A percentile compares a stretch with the other conserved stretches of the same genome.
Evolutionary conservation across 2,888 invertebrate species (phyloP).

Genomic region (Dasysyrphus tricinctus): DNA sequence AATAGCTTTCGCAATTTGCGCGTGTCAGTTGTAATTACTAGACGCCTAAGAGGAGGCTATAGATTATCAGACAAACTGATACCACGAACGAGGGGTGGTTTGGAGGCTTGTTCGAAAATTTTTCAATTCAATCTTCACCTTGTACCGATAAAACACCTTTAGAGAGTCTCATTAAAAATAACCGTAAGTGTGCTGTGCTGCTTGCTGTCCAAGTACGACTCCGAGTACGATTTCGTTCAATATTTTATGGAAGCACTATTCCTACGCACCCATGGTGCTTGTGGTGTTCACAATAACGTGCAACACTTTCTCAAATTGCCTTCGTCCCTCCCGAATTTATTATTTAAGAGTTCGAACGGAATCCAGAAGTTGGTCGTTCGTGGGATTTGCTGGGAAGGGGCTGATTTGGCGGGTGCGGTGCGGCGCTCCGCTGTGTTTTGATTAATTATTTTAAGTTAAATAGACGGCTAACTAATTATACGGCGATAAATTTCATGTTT

Average conservation of each 20-base stretch:
- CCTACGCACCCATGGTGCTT: conserved; percentile 38
- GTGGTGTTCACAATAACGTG: conserved; percentile 29
- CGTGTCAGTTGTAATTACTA: conserved; percentile 62
- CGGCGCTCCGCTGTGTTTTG: conserved; percentile 59
- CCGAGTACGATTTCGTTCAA: not conserved
- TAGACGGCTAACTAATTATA: conserved; percentile 78
- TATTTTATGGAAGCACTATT: conserved; percentile 12
- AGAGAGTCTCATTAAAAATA: conserved; percentile 60
- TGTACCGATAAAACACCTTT: conserved; percentile 69
- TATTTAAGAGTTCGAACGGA: conserved; percentile 38
- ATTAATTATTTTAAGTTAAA: conserved; percentile 77
- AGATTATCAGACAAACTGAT: conserved; percentile 56
- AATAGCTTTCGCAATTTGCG: conserved; percentile 54
- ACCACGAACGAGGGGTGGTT: conserved; percentile 6
- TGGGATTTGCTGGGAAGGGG: not conserved
- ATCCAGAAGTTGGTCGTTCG: conserved; percentile 18
- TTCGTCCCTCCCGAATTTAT: conserved; percentile 17
- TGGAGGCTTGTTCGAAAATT: conserved; percentile 23
- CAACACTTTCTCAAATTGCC: conserved; percentile 63
- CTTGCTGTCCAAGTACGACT: conserved; percentile 25
- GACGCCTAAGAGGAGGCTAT: conserved; percentile 47
- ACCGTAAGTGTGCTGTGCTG: conserved; percentile 19
- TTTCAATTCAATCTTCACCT: conserved; percentile 28
- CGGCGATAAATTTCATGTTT: conserved; percentile 77
- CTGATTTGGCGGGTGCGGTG: conserved; percentile 16